These are phyloP conservation scores for Mamestra configurata DNA, from an alignment of 1,140 invertebrate species.

Conservation along the genomic window DNA sequence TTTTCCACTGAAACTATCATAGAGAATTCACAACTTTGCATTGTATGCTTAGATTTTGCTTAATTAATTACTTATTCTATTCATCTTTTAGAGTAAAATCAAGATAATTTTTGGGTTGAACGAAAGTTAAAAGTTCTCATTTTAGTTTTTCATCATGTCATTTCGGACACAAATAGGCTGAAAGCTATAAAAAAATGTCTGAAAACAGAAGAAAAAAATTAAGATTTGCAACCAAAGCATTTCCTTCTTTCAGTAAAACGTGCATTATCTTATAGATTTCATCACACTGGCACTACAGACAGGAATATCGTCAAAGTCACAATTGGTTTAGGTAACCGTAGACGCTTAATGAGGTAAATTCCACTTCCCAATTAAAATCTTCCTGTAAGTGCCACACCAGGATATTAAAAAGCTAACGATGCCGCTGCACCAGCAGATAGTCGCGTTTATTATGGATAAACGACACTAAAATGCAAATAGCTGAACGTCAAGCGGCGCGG, in stretches of 20 bases:
- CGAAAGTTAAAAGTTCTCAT: no score
- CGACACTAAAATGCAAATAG: conserved; percentile 51
- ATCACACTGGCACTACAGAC: background rate
- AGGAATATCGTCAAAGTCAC: background rate
- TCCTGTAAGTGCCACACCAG: background rate
- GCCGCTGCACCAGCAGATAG: conserved; percentile 8
- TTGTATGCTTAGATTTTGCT: background rate
- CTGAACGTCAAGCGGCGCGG: conserved; percentile 20
- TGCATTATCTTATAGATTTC: background rate
- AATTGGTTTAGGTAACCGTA: conserved; percentile 1
- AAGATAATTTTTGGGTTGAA: no score
- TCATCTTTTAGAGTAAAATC: no score
- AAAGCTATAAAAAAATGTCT: no score
- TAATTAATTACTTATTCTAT: background rate
- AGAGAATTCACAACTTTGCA: background rate
- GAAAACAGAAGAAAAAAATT: no score
- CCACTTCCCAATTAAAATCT: background rate
- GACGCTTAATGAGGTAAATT: conserved; percentile 22
- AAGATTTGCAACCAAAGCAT: no score
- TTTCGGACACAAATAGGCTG: no score
- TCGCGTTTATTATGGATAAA: conserved; percentile 50
- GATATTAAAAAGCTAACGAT: conserved; percentile 40
- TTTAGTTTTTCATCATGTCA: no score
- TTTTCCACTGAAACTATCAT: background rate
- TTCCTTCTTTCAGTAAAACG: no score